Percentiles rank a stretch among this genome's conserved stretches.
Evolutionary conservation across 2,797 vertebrate species (phyloP).

Genomic region (Euphonia xanthogaster): DNA sequence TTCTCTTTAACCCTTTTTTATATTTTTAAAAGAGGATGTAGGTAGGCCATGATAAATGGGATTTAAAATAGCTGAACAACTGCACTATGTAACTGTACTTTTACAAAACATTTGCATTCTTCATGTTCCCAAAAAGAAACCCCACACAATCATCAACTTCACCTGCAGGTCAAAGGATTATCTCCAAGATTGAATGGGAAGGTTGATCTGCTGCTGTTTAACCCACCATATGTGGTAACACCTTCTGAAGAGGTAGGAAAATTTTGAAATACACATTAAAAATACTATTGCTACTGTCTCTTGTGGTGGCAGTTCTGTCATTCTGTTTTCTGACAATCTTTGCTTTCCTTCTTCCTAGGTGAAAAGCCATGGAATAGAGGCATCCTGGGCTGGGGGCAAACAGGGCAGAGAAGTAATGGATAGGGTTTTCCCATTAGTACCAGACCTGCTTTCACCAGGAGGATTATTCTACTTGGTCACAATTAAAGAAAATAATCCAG

Average conservation of each 20-base stretch:
- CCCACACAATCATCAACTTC: background rate
- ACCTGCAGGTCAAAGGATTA: slow-evolving; percentile 82
- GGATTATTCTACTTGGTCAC: slow-evolving; percentile 91
- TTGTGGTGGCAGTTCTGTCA: background rate
- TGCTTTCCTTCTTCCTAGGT: slow-evolving; percentile 76
- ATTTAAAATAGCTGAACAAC: background rate
- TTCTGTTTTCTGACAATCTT: background rate
- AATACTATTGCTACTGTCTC: background rate
- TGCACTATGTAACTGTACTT: background rate
- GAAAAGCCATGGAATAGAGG: slow-evolving; percentile 83
- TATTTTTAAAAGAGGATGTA: background rate
- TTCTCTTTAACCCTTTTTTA: background rate
- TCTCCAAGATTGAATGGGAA: slow-evolving; percentile 83
- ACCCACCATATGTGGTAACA: slow-evolving; percentile 94
- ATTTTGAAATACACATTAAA: background rate
- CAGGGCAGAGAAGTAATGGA: slow-evolving; percentile 92
- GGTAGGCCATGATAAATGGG: background rate
- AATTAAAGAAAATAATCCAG: slow-evolving; percentile 90
- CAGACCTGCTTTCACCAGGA: slow-evolving; percentile 83
- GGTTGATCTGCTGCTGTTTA: slow-evolving; percentile 92
- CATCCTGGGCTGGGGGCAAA: slow-evolving; percentile 91
- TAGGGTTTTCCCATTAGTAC: slow-evolving; percentile 84
- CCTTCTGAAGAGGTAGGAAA: slow-evolving; percentile 87
- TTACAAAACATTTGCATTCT: background rate
- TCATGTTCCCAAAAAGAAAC: background rate